phyloP scores from a whole-genome alignment of 1,140 invertebrate genomes.

The Drosophila mojavensis region DNA sequence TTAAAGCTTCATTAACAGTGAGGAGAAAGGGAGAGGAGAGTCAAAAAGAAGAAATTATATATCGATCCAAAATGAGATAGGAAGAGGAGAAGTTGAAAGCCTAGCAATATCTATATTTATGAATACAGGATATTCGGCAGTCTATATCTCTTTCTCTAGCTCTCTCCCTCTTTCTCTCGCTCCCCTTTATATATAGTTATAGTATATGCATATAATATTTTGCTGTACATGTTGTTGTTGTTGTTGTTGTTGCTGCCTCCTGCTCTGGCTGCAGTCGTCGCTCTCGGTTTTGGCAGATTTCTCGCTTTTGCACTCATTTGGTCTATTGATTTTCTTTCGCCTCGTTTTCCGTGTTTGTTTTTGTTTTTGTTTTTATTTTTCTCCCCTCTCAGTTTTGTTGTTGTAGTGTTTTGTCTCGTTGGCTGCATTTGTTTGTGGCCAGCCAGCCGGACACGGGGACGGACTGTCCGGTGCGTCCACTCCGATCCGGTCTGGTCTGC shows the following conservation, averaged over 20 bases:
- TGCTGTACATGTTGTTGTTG: slow-evolving; percentile 34
- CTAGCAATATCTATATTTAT: no score
- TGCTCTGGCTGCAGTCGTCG: slow-evolving; percentile 8
- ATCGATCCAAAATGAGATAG: no score
- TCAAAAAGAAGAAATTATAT: no score
- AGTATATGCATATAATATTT: slow-evolving; percentile 69
- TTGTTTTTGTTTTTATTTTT: slow-evolving; percentile 29
- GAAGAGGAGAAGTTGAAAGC: no score
- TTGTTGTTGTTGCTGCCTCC: slow-evolving; percentile 33
- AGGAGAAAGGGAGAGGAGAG: no score
- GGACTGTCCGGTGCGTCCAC: neutral
- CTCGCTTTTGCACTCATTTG: slow-evolving; percentile 28
- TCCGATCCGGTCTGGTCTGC: neutral
- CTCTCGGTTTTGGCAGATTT: slow-evolving; percentile 33
- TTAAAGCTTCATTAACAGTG: no score
- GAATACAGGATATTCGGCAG: neutral
- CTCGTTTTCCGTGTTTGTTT: slow-evolving; percentile 40
- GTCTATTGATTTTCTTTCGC: slow-evolving; percentile 33
- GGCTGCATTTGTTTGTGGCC: slow-evolving; percentile 67
- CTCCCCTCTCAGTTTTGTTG: neutral
- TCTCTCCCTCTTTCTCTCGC: no score
- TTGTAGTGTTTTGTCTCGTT: slow-evolving; percentile 55
- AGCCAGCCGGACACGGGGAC: slow-evolving; percentile 18
- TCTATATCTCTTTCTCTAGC: no score
- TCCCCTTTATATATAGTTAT: slow-evolving; percentile 11